These are phyloP conservation scores for Autographa pulchrina DNA, from an alignment of 2,888 invertebrate species.

Conservation along the genomic window DNA sequence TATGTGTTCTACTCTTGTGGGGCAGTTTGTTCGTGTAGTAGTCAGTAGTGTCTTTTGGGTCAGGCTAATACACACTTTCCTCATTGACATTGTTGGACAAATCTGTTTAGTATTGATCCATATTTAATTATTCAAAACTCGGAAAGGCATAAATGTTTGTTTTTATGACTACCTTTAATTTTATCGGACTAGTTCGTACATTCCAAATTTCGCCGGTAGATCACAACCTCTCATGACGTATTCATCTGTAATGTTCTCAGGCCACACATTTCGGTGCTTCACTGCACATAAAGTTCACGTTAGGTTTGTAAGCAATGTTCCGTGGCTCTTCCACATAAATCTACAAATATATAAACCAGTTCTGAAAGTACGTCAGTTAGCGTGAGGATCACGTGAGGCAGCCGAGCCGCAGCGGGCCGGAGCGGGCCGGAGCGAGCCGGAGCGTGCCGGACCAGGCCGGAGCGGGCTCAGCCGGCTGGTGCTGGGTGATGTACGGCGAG, in stretches of 20 bases:
- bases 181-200: not conserved
- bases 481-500: slow-evolving; percentile 33
- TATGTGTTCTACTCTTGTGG: no score
- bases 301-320: slow-evolving; percentile 21
- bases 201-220: not conserved
- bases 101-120: no score
- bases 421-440: slow-evolving; percentile 3
- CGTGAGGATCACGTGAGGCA: slow-evolving; percentile 32
- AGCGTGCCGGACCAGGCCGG: not conserved
- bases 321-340: slow-evolving; percentile 40
- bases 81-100: no score
- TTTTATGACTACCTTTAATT: not conserved
- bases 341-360: slow-evolving; percentile 46
- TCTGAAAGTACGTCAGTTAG: slow-evolving; percentile 37
- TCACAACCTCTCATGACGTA: slow-evolving; percentile 12
- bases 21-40: no score
- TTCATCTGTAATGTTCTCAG: slow-evolving; percentile 40
- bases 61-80: no score
- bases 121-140: no score
- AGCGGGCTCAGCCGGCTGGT: not conserved
- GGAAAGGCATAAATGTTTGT: not conserved
- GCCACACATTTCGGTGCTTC: slow-evolving; percentile 29
- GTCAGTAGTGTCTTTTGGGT: no score
- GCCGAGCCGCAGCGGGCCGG: not conserved
- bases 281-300: slow-evolving; percentile 26